Percentiles rank a stretch among this genome's conserved stretches.
phyloP scores from a whole-genome alignment of 2,113 vertebrate genomes.

The Bagarius yarrelli region DNA sequence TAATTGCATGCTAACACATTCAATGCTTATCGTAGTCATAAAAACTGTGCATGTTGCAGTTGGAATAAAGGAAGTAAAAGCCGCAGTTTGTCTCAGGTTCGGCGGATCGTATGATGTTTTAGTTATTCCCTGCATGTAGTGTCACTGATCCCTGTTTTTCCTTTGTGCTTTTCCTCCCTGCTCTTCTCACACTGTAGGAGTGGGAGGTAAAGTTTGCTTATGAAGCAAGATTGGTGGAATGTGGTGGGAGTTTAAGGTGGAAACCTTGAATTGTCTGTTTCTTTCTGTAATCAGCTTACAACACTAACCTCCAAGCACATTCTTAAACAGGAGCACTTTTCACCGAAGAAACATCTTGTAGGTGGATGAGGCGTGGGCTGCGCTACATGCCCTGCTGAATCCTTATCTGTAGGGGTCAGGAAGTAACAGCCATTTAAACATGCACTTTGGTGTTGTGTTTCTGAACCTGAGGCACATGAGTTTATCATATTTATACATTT shows the following conservation, averaged over 20 bases:
- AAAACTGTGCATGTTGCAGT: background rate
- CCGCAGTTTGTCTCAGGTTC: background rate
- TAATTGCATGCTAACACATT: background rate
- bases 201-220: slow-evolving; percentile 14
- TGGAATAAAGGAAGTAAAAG: background rate
- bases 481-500: background rate
- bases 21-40: background rate
- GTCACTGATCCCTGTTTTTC: background rate
- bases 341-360: background rate
- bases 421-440: background rate
- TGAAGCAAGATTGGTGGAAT: slow-evolving; percentile 21
- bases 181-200: background rate
- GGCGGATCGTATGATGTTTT: background rate
- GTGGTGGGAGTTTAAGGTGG: slow-evolving; percentile 24
- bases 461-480: background rate
- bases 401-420: background rate
- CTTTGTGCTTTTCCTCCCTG: slow-evolving; percentile 2
- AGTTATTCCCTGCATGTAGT: background rate
- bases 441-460: background rate
- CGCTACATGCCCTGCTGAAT: background rate
- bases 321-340: background rate
- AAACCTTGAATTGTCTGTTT: slow-evolving; percentile 13
- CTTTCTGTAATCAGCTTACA: background rate
- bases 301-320: background rate
- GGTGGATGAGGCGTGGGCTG: background rate